Conservation (phyloP, 2,888 invertebrate species). For the Zygothrica quintamaculata region DNA sequence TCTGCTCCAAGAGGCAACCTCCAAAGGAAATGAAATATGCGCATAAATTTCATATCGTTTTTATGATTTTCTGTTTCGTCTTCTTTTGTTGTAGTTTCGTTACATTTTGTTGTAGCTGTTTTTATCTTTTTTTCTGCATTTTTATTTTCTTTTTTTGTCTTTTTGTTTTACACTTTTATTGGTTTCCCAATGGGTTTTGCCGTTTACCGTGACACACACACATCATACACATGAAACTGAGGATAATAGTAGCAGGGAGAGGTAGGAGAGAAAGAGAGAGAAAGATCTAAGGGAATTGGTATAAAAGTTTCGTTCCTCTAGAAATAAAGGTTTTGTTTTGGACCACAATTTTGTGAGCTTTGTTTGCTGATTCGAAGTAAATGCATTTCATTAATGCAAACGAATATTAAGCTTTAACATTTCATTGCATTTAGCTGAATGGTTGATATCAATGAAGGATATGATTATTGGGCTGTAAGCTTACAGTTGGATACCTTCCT, state of each 20-base stretch:
- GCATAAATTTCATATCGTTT: slow-evolving; percentile 79
- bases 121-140: slow-evolving; percentile 2
- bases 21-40: slow-evolving; percentile 77
- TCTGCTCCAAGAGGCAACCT: slow-evolving; percentile 38
- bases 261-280: not conserved
- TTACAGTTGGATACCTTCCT: too few relatives aligned
- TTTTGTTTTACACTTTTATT: slow-evolving; percentile 65
- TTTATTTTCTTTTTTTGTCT: slow-evolving; percentile 34
- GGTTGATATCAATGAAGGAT: too few relatives aligned
- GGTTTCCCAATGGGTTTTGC: slow-evolving; percentile 64
- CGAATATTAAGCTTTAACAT: slow-evolving; percentile 57
- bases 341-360: slow-evolving; percentile 25
- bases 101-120: slow-evolving; percentile 2
- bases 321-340: not conserved
- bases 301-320: slow-evolving; percentile 1
- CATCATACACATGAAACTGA: slow-evolving; percentile 5
- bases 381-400: slow-evolving; percentile 58
- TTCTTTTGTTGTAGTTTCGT: slow-evolving; percentile 50
- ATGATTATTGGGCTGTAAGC: not conserved
- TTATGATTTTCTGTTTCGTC: slow-evolving; percentile 71
- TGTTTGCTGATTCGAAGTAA: slow-evolving; percentile 55
- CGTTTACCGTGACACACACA: slow-evolving; percentile 34
- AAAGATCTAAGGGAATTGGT: slow-evolving; percentile 35
- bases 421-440: slow-evolving; percentile 53
- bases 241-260: slow-evolving; percentile 8